Base-by-base conservation (phyloP, 2,888 invertebrate genomes). In the Neoitamus cyanurus region DNA sequence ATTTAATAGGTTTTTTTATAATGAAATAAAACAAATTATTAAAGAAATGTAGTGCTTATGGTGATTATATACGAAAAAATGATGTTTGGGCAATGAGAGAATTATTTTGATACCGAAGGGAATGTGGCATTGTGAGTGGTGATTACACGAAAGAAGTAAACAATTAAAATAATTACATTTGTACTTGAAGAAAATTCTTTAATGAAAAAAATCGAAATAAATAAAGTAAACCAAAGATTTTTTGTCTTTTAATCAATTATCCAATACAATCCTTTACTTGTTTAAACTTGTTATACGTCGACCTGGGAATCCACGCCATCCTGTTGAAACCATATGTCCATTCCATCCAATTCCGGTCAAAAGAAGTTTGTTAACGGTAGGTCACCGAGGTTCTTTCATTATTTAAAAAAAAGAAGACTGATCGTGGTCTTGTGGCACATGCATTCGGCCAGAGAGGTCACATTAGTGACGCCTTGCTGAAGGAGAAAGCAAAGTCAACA, bases 1-100 rank as follows among this genome's bases (percentile, higher is more conserved):
- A 82, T 82, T 37, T 69, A 82, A 82, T 82, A 82, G 69, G 58
- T 30, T 82, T 82, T 70, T 82, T 82, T 82, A 82, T 82, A 82
- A 69, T 82, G 69, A 69, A 82, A 31, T 31, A 70, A 70, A 70
- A 70, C 34, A 82, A 80, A 20, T 37, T 82, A 78, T 30, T 30
- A 78, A 78, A 31, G 82, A 82, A 82, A 36, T 82, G 82, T 82
- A 82, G 82, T 37, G 82, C 48, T 80, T 80, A 80, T 58, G 78
- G 69, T 37, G 68, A 82, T 69, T 37, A 78, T 13, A 69, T 70
- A 70, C 25, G 58, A 58, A 58, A 58, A 31, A n/a, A 58, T 58
- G 37, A 82, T 69, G 70, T 31, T 70, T 70, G 34, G 69, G 25
- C 28, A 11, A 36, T 82, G 82, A 82, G 69, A 82, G 82, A 69